Percentiles rank a stretch among this genome's conserved stretches.
These are phyloP conservation scores for Mormyrus lacerda DNA, from an alignment of 2,113 vertebrate genomes.

Conservation along the genomic window DNA sequence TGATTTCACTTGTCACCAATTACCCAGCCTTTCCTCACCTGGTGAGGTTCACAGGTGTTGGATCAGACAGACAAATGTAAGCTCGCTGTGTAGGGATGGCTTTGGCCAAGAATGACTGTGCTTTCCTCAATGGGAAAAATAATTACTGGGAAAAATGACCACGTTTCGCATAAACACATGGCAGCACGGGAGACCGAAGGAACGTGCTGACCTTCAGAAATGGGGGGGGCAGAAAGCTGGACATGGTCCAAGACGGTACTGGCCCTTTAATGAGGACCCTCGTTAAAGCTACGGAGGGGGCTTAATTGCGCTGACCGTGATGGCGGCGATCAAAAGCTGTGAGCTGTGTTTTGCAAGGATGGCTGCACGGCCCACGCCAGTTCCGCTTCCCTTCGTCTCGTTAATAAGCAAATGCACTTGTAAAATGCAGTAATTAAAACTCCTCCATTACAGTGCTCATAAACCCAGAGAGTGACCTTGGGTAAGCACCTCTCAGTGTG, in stretches of 20 bases:
- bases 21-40: neutral
- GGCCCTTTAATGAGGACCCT: neutral
- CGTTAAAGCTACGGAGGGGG: neutral
- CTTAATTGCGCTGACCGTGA: constrained; percentile 7
- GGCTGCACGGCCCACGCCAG: no score
- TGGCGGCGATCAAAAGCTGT: neutral
- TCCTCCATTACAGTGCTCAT: neutral
- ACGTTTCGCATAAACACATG: neutral
- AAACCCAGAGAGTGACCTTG: constrained; percentile 9
- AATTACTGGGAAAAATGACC: neutral
- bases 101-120: neutral
- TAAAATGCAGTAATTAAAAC: constrained; percentile 14
- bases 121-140: neutral
- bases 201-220: neutral
- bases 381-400: neutral
- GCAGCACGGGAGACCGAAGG: neutral
- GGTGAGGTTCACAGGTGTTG: neutral
- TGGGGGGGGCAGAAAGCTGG: no score
- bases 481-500: neutral
- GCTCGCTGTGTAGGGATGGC: neutral
- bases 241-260: neutral
- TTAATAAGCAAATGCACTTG: constrained; percentile 15
- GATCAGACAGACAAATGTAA: neutral
- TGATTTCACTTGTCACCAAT: neutral
- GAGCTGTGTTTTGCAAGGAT: neutral